Evolutionary conservation across 2,113 vertebrate genomes (phyloP).

Genomic region (Dicaeum eximium): DNA sequence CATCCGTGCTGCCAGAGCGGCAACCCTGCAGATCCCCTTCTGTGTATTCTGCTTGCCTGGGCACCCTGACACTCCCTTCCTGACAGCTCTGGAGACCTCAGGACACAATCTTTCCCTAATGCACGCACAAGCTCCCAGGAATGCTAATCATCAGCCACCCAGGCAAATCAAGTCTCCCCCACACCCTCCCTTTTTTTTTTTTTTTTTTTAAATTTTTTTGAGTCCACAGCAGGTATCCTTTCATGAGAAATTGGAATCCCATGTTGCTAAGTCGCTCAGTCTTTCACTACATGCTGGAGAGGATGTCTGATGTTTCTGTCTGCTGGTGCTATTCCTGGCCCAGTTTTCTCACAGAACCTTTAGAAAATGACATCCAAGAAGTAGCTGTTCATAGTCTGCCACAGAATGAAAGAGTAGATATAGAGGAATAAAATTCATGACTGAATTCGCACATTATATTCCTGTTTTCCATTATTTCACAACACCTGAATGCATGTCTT

Average conservation of each 20-base stretch:
- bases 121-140: neutral
- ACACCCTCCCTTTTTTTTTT: fast-evolving
- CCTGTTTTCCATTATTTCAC: neutral
- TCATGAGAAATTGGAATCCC: neutral
- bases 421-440: neutral
- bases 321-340: neutral
- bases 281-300: neutral
- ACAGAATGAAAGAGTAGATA: neutral
- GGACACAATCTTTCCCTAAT: neutral
- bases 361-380: slow-evolving; percentile 3
- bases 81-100: slow-evolving; percentile 42
- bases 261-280: neutral
- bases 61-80: slow-evolving; percentile 3
- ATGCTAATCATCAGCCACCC: neutral
- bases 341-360: neutral
- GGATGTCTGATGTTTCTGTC: neutral
- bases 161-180: neutral
- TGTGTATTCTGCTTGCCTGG: slow-evolving; percentile 56
- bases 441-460: neutral
- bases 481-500: neutral
- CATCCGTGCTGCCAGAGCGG: neutral
- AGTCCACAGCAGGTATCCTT: neutral
- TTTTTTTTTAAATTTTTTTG: no score
- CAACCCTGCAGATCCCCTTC: slow-evolving; percentile 30
- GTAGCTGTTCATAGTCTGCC: neutral